Base-by-base conservation (phyloP, 2,888 invertebrate genomes). In the Stomorhina lunata region DNA sequence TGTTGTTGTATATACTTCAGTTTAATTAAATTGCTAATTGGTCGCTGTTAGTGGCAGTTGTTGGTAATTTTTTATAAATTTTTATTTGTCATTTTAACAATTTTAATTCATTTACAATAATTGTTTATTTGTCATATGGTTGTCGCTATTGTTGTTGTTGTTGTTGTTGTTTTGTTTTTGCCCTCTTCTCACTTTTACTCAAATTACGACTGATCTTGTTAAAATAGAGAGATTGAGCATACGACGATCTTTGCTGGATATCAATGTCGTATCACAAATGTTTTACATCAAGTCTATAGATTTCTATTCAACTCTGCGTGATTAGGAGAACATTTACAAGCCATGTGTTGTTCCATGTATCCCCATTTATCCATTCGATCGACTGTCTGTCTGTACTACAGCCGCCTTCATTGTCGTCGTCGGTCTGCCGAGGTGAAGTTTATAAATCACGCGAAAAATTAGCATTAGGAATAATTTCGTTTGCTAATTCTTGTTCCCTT, bases 401-500 rank as follows among this genome's bases (percentile, higher is more conserved):
- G 17, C 20, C 15, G 29, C 34, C 17, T n/a, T 27, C 34, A 10
- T 43, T 45, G 27, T 27, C 3, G 32, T 29, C 37, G 10, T 65
- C 7, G 34, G 45, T 63, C 55, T 69, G 57, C 45, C 75, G 71
- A 79, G 79, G 66, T 79, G 71, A 76, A 75, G 82, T 82, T 82
- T 79, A 79, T 79, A 82, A 82, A 82, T 82, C 82, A 82, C 82
- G 75, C 82, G 75, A 75, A 82, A 79, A 82, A 82, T 82, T 82
- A 82, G 79, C 82, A 82, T 82, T 79, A 82, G 59, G 71, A 82
- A 82, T 79, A 82, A 76, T 69, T 80, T 75, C 37, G 68, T 61
- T 69, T 68, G 76, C 57, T 80, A 77, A 77, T 69, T 77, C 80
- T 78, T 80, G 77, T 83, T 83, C 76, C 82, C 79, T 79, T 82